A percentile compares a stretch with the other conserved stretches of the same genome.
These are phyloP conservation scores for Amblyopsis rosae DNA, from an alignment of 2,113 vertebrate genomes.

Conservation along the genomic window DNA sequence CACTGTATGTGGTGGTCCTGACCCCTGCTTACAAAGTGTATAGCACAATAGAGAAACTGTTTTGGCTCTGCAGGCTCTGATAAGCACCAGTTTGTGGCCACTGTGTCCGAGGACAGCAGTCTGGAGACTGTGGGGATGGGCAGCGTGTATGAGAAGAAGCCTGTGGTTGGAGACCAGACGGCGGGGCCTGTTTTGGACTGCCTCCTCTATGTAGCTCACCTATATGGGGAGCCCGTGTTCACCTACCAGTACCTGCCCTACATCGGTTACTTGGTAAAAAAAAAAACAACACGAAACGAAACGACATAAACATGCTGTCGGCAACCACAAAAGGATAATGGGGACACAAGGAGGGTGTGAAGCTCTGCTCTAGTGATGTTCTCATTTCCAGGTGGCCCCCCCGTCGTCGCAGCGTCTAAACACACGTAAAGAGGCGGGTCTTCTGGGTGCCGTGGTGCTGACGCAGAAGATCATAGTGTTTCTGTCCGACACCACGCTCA, in stretches of 20 bases:
- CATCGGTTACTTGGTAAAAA: conserved; percentile 91
- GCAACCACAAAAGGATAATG: too few species aligned
- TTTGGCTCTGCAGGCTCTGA: conserved; percentile 75
- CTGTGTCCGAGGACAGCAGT: conserved; percentile 73
- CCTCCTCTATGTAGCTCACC: conserved; percentile 89
- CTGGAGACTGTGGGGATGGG: conserved; percentile 80
- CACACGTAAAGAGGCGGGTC: conserved; percentile 94
- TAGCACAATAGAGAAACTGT: too few species aligned
- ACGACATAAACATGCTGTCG: too few species aligned
- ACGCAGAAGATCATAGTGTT: conserved; percentile 94
- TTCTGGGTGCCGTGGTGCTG: conserved; percentile 88
- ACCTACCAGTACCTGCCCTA: conserved; percentile 98
- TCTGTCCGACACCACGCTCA: conserved; percentile 93
- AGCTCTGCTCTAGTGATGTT: conserved; percentile 2
- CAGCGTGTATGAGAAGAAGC: conserved; percentile 89
- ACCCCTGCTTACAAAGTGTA: too few species aligned
- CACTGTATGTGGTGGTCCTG: too few species aligned
- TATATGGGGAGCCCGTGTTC: conserved; percentile 96
- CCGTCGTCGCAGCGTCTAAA: conserved; percentile 85
- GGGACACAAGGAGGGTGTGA: neutral
- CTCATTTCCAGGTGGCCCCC: conserved; percentile 81
- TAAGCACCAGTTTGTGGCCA: conserved; percentile 87
- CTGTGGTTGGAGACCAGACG: conserved; percentile 86
- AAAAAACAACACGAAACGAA: neutral
- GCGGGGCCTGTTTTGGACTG: conserved; percentile 89